phyloP scores from a whole-genome alignment of 2,797 vertebrate species.

The Phrynocephalus guinanensis region DNA sequence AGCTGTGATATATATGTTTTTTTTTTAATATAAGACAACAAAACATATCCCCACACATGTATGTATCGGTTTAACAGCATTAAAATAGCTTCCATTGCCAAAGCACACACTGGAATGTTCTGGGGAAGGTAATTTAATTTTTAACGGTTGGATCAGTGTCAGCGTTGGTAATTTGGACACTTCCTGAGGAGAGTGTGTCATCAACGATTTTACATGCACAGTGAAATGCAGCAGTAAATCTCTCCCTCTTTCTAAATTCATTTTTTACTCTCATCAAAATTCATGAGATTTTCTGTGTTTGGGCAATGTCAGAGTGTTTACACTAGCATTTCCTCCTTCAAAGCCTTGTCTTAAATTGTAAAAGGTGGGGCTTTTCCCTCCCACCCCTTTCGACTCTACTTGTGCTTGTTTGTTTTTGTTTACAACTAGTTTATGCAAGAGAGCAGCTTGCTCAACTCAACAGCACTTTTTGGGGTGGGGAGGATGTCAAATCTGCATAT shows the following conservation, averaged over 20 bases:
- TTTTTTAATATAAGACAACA: neutral
- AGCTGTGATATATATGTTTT: constrained; percentile 37
- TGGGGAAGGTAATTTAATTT: constrained; percentile 75
- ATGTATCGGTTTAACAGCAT: constrained; percentile 38
- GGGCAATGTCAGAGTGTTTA: constrained; percentile 62
- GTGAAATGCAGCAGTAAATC: constrained; percentile 65
- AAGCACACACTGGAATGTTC: constrained; percentile 71
- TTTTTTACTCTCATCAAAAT: constrained; percentile 61
- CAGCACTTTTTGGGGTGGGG: constrained; percentile 3
- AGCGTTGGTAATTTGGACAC: constrained; percentile 69
- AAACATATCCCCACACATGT: neutral
- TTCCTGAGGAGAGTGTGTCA: constrained; percentile 70
- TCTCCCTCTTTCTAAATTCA: constrained; percentile 69
- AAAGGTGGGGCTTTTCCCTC: constrained; percentile 44
- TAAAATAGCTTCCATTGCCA: constrained; percentile 69
- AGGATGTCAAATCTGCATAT: constrained; percentile 6
- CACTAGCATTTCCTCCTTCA: constrained; percentile 65
- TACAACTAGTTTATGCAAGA: constrained; percentile 54
- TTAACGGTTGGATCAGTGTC: constrained; percentile 73
- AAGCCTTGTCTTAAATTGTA: constrained; percentile 69
- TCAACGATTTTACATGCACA: constrained; percentile 60
- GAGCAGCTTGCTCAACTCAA: constrained; percentile 55
- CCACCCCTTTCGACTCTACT: constrained; percentile 43
- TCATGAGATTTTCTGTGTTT: constrained; percentile 66
- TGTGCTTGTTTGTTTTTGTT: constrained; percentile 54